Conservation (phyloP, 2,113 vertebrate genomes). For the Phaetusa simplex region DNA sequence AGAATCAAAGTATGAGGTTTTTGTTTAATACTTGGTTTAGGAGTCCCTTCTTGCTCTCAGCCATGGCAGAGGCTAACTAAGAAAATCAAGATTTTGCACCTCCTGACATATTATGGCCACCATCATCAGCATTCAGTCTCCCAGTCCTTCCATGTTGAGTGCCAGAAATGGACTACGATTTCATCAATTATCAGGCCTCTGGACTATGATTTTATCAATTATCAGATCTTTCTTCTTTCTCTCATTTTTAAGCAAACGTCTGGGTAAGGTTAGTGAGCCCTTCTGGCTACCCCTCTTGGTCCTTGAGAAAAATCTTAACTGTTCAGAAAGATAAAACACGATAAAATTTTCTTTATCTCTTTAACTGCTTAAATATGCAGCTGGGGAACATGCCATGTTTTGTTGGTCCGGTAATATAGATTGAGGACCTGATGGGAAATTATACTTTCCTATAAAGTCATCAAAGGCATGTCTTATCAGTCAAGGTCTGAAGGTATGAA, state of each 20-base stretch:
- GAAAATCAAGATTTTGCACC: not conserved
- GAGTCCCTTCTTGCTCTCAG: not conserved
- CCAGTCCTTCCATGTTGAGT: not conserved
- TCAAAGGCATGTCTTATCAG: not conserved
- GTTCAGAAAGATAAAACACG: not conserved
- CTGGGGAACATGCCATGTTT: not conserved
- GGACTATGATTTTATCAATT: not conserved
- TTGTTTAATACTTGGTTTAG: not conserved
- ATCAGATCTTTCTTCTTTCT: not conserved
- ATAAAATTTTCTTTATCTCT: not conserved
- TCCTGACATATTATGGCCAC: not conserved
- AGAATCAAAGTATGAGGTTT: not conserved
- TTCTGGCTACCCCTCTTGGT: not conserved
- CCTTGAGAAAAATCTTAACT: not conserved
- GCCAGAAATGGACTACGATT: not conserved
- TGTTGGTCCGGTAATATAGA: not conserved
- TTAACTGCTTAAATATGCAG: not conserved
- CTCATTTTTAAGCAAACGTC: not conserved
- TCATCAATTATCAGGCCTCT: not conserved
- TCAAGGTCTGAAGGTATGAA: not conserved
- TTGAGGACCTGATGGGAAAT: not conserved
- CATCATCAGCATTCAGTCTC: not conserved
- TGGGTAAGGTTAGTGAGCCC: not conserved
- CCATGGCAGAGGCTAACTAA: not conserved
- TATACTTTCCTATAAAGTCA: not conserved